Base-by-base conservation (phyloP, 2,888 invertebrate species). In the Cordylochernes scorpioides region DNA sequence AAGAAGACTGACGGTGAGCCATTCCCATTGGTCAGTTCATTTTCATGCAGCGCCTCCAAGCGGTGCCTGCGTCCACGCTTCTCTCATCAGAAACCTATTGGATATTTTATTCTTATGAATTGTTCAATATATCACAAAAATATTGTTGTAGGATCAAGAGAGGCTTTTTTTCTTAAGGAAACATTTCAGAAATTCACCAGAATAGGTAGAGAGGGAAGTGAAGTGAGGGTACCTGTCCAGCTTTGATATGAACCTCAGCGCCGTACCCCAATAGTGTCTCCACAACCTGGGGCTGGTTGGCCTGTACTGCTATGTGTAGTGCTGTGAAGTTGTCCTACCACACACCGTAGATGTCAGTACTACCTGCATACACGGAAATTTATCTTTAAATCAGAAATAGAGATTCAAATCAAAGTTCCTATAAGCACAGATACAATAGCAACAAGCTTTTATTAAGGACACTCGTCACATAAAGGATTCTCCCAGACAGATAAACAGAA, bases 261-360 rank as follows among this genome's bases (percentile, higher is more conserved):
- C 97, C 97, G 49, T 75, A 86, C 1, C 94, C 97, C 3, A 94
- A 58, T 30, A 97, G 59, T 0, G 84, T 82, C 57, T 94, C 91
- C 15, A 91, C 88, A 3, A 88, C 86, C 5, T 74, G 71, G 2
- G 88, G 86, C 47, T 82, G 80, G 35, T 77, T 75, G 1, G 77
- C 73, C 54, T 84, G 80, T 2, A 94, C 94, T 4, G 94, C 94
- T 46, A 94, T 78, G 50, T 97, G 94, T 2, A 97, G 60, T 1
- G 97, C 91, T 18, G 97, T 97, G 55, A 84, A 88, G 54, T 88
- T 86, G 48, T 94, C 86, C 82, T 86, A n/a, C n/a, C n/a, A n/a
- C n/a, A n/a, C n/a, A n/a, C n/a, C n/a, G n/a, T n/a, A n/a, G n/a
- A n/a, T n/a, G n/a, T n/a, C n/a, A n/a, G n/a, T n/a, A n/a, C n/a